Evolutionary conservation across 2,113 vertebrate genomes (phyloP), one percentile per base, ranked within the genome.

Genomic region (Platichthys flesus): DNA sequence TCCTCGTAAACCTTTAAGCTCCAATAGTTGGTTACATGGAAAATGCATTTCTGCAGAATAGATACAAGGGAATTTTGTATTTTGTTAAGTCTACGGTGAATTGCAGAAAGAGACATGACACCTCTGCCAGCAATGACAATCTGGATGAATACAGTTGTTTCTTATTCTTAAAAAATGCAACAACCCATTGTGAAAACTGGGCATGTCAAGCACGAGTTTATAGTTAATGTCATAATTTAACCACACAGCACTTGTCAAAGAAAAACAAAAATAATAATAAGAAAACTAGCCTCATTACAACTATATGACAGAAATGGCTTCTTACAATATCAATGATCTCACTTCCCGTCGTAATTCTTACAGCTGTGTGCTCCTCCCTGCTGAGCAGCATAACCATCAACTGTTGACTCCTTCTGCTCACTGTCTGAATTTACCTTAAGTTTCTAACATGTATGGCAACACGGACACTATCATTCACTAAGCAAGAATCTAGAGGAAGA

Each of bases 1-100:
- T 79, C 18, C 59, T 67, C n/a, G 45, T 57, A 57, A 79, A 65
- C 23, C 42, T 10, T 83, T 67, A n/a, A n/a, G 54, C 14, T 52
- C 16, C 9, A 14, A 10, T 4, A 26, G 24, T 59, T 26, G 49
- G 57, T 10, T 54, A 52, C 61, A 35, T 65, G 59, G 60, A 66
- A 57, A 59, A 72, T 65, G 16, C 15, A 24, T 63, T 62, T 12
- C 71, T 23, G 63, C 37, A 10, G 18, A 69, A 20, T 66, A 60
- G 55, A 70, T 24, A 31, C 23, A 42, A 3, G 26, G 15, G 52
- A 51, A 9, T 37, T 61, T 47, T 59, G 10, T 47, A 10, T 51
- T 18, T 51, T 51, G 47, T 13, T 42, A 2, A 10, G 45, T 20
- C 18, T 28, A 26, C 5, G 21, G 5, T 35, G 28, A 40, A 37